Evolutionary conservation across 2,113 vertebrate genomes (phyloP).

Genomic region (Symphodus melops): DNA sequence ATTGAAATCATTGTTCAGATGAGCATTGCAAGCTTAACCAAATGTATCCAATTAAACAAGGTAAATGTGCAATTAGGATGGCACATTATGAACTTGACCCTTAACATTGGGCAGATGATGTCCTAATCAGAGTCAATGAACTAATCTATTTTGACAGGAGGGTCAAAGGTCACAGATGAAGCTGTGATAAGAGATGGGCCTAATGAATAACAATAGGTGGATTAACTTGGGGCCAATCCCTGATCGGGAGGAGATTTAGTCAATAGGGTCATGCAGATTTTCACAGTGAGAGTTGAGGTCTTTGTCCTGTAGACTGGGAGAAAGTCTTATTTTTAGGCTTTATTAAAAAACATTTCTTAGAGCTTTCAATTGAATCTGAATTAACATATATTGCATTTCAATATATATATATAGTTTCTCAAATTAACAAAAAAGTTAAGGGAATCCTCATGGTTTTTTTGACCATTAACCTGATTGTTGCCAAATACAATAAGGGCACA

Average conservation of each 20-base stretch:
- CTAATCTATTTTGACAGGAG: slow-evolving; percentile 75
- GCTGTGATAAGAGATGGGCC: slow-evolving; percentile 68
- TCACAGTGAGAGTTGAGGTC: slow-evolving; percentile 45
- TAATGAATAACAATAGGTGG: slow-evolving; percentile 80
- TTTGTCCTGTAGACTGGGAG: slow-evolving; percentile 28
- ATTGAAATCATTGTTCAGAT: slow-evolving; percentile 1
- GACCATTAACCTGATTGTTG: no score
- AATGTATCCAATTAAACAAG: slow-evolving; percentile 56
- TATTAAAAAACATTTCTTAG: neutral
- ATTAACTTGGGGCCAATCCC: slow-evolving; percentile 70
- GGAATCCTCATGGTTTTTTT: no score
- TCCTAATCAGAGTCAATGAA: slow-evolving; percentile 71
- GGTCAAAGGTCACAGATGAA: slow-evolving; percentile 79
- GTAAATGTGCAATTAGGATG: slow-evolving; percentile 61
- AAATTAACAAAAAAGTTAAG: no score
- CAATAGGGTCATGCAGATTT: slow-evolving; percentile 57
- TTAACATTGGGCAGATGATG: slow-evolving; percentile 65
- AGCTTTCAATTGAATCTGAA: neutral
- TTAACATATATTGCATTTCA: no score
- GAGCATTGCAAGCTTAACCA: slow-evolving; percentile 26
- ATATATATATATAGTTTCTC: no score
- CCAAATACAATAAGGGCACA: no score
- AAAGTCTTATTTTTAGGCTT: neutral
- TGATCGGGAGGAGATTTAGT: slow-evolving; percentile 52
- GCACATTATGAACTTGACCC: slow-evolving; percentile 78